Percentiles rank a stretch among this genome's conserved stretches.
These are phyloP conservation scores for Montipora sp. DNA, from an alignment of 64 coral and sea anemone genomes.

Conservation along the genomic window DNA sequence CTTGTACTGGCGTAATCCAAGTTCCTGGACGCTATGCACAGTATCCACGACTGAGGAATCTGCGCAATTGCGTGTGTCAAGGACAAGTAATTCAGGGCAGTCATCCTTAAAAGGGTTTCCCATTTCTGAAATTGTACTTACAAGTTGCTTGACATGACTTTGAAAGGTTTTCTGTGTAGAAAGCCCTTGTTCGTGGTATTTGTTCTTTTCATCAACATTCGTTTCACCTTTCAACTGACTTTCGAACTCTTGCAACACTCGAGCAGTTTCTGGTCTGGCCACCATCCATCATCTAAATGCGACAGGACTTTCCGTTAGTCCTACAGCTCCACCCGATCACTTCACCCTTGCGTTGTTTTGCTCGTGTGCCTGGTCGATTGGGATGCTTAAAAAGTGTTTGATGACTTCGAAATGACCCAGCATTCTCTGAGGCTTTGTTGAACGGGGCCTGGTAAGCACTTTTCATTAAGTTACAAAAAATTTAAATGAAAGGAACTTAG, in stretches of 20 bases:
- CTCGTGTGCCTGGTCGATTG: slow-evolving; percentile 51
- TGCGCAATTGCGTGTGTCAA: slow-evolving; percentile 40
- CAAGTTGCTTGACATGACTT: not conserved
- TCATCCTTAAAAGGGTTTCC: slow-evolving; percentile 47
- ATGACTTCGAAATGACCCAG: not conserved
- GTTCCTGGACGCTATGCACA: slow-evolving; percentile 14
- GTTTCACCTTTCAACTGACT: not conserved
- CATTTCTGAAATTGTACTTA: slow-evolving; percentile 45
- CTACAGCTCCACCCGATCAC: slow-evolving; percentile 35
- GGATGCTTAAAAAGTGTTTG: not conserved
- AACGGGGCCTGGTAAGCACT: not conserved
- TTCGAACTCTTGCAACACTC: slow-evolving; percentile 16
- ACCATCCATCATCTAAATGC: slow-evolving; percentile 46
- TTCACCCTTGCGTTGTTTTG: slow-evolving; percentile 53
- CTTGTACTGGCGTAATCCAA: slow-evolving; percentile 32
- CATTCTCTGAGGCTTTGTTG: slow-evolving; percentile 21
- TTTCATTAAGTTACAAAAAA: not conserved
- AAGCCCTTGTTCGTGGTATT: not conserved
- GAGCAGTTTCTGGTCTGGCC: slow-evolving; percentile 13
- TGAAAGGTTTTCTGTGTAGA: slow-evolving; percentile 1
- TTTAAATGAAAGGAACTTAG: too few species aligned
- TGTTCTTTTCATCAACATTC: not conserved
- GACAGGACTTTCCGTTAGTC: slow-evolving; percentile 27
- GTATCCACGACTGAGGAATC: slow-evolving; percentile 32
- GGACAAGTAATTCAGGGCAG: slow-evolving; percentile 39